Base-by-base conservation (phyloP, 1,140 invertebrate genomes). In the Bombus sibiricus region DNA sequence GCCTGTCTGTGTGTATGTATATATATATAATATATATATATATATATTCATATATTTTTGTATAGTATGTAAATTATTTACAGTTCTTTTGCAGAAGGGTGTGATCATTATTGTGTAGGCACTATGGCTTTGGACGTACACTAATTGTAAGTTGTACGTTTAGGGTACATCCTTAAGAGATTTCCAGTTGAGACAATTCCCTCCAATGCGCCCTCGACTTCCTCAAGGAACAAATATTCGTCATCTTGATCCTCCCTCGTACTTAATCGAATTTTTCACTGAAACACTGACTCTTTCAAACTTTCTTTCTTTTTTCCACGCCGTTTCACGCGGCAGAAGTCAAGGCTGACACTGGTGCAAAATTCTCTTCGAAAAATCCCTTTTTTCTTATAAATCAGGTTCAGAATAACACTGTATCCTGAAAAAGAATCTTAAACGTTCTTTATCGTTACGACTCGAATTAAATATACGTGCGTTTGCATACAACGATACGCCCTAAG, bases 51-150 rank as follows among this genome's bases (percentile, higher is more conserved):
- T 87, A 87, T 79, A 83, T 87, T 88, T 77, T 92, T 57, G 69
- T 82, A 88, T 84, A 88, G 89, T 92, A 92, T 93, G 92, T 94
- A 93, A 94, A 93, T 88, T 95, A 95, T 95, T 95, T 95, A 95
- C 94, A 95, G 92, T 93, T 77, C 28, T n/a, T 64, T 77, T 93
- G 92, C 93, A 93, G 92, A 94, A 94, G 92, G 90, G 90, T 92
- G 91, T 94, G 93, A 94, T 94, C 90, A 92, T 94, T 92, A 93
- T 93, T 92, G 92, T 95, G 93, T 95, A 95, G 95, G 95, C 95
- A 95, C 95, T 95, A 95, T 95, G 95, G 95, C 95, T 95, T 95
- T 93, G 94, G 94, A 95, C 93, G 93, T 95, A 95, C 94, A 92
- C 94, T 94, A 62, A 62, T 62, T 62, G 59, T 62, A 95, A 95